Base-by-base conservation (phyloP, 2,888 invertebrate species). In the Drosophila atripex region DNA sequence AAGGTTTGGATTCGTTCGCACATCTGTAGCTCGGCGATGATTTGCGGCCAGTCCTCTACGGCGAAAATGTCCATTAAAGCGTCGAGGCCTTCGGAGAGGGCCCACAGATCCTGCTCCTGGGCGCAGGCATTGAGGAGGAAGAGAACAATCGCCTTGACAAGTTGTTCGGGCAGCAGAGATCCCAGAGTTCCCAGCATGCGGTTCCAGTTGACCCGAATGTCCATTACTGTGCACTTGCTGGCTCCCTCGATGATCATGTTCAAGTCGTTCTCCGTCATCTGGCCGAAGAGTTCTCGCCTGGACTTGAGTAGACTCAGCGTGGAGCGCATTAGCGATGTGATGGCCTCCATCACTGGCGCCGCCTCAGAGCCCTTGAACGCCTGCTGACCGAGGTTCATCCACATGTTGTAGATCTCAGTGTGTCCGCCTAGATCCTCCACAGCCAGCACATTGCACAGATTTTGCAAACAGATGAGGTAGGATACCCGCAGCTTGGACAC, bases 1-100 rank as follows among this genome's bases (percentile, higher is more conserved):
- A 96, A 78, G 12, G 91, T 86, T 35, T 92, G 91, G 14, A 96
- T 90, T 83, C 93, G 94, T n/a, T 93, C 93, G 2, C 94, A 92
- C 52, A 96, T 92, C 73, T 93, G 93, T 14, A 95, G 92, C 86
- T 94, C 94, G 66, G 92, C 92, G 0, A 95, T 94, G 63, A 95
- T 90, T 18, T 88, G 86, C 88, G 96, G 94, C 59, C 95, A 94
- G 85, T 95, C 94, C 86, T 96, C 96, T 86, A 96, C 95, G 0
- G 95, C 93, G 90, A 95, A 96, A 76, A 96, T 93, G 88, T 96
- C 96, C 91, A 96, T 95, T 25, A 96, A 87, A 0, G 95, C 94
- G 87, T 96, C 96, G 39, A 96, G 89, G 3, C 95, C 94, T 92
- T 96, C 96, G 0, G 96, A 95, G 35, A 94, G 91, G 5, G 95